Percentiles rank a stretch among this genome's conserved stretches.
phyloP scores from a whole-genome alignment of 2,797 vertebrate genomes.

The Anguilla obscura region DNA sequence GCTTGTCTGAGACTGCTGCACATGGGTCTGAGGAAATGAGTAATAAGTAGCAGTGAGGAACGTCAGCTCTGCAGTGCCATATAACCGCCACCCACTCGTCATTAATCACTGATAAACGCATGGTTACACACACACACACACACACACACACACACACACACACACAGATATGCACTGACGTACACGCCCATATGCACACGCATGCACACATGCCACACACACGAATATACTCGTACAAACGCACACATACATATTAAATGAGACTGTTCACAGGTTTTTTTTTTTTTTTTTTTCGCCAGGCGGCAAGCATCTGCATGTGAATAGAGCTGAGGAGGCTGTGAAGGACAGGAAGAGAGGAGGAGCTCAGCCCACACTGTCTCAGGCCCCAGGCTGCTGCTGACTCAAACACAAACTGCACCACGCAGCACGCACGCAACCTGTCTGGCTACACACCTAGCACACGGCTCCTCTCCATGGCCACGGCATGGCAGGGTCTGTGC shows the following conservation, averaged over 20 bases:
- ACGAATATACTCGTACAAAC: neutral
- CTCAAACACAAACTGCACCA: slow-evolving; percentile 28
- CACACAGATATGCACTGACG: neutral
- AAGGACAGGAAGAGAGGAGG: neutral
- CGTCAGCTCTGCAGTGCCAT: slow-evolving; percentile 79
- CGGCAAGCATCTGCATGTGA: slow-evolving; percentile 7
- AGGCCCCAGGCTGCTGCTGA: slow-evolving; percentile 11
- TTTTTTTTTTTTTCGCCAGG: neutral
- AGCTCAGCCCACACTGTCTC: neutral
- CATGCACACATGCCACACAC: neutral
- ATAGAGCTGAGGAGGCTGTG: neutral
- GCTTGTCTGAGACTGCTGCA: slow-evolving; percentile 27
- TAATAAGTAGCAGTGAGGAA: slow-evolving; percentile 81
- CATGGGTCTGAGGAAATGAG: slow-evolving; percentile 75
- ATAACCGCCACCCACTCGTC: slow-evolving; percentile 78
- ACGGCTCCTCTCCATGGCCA: slow-evolving; percentile 1
- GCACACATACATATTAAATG: neutral
- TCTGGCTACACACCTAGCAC: slow-evolving; percentile 20
- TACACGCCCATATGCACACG: neutral
- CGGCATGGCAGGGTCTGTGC: slow-evolving; percentile 10
- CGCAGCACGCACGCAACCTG: neutral
- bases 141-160: neutral
- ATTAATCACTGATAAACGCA: slow-evolving; percentile 73
- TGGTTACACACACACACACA: slow-evolving; percentile 35
- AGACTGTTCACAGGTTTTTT: neutral